Evolutionary conservation across 2,797 vertebrate species (phyloP), one percentile per base, ranked within the genome.

Genomic region (Apogon hyalosoma): DNA sequence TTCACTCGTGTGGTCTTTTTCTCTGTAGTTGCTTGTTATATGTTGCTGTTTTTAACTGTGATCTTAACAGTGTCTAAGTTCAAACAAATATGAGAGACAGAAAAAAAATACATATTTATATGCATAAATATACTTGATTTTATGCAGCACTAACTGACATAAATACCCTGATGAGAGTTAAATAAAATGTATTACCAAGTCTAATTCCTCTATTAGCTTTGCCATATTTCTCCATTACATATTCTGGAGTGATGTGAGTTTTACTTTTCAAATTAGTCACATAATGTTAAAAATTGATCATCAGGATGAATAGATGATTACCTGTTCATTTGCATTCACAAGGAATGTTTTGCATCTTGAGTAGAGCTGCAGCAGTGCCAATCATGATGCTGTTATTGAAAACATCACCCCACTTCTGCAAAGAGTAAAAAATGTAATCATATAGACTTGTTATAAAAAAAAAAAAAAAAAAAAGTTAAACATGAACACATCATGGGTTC

Each of bases 351-450:
- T 11, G 31, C 33, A 39, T 55, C 39, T 54, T 48, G 5, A 45
- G 18, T 59, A 33, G 42, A 46, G 0, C 4, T 31, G 14, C 53
- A 47, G 39, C 28, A 11, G 6, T 43, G 42, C 19, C 54, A 58
- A n/a, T 55, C 24, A 43, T 28, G 2, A 48, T 40, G 39, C n/a
- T n/a, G 15, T 48, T 16, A 47, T 7, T 42, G 15, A 64, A 28
- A 9, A 57, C 59, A 19, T 19, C 19, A 14, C 11, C 9, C 6
- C 1, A 53, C 18, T 41, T 61, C 40, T 8, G 18, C 28, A 47
- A 14, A 16, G 38, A 43, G 36, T 2, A 16, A 82, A 77, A 73
- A 69, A 12, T 15, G 24, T 33, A 38, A 39, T 12, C 39, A 6
- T 50, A 15, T 43, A 55, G 50, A 18, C 1, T 10, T 51, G 21